Percentiles rank a stretch among this genome's conserved stretches.
These are phyloP conservation scores for Steinernema hermaphroditum DNA, from an alignment of 2,888 invertebrate genomes.

Conservation along the genomic window DNA sequence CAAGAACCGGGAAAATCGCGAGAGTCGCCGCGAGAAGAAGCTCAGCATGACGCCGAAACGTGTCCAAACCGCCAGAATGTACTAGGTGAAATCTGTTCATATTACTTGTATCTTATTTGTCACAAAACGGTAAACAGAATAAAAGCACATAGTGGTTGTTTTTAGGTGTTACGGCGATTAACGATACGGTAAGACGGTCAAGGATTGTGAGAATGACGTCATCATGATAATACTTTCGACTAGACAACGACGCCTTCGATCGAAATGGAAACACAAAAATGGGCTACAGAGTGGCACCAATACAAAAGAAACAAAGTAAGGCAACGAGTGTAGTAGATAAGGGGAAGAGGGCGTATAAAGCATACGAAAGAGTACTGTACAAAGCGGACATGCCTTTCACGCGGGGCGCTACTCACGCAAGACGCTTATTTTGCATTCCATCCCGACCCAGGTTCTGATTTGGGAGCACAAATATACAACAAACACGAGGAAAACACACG, in stretches of 20 bases:
- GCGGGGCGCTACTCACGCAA: slow-evolving; percentile 21
- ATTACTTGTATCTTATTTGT: no score
- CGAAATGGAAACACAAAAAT: slow-evolving; percentile 31
- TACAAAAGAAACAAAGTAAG: neutral
- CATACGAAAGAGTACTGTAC: slow-evolving; percentile 1
- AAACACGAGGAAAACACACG: slow-evolving; percentile 65
- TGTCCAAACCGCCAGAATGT: no score
- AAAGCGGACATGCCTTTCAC: slow-evolving; percentile 27
- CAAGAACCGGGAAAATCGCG: slow-evolving; percentile 16
- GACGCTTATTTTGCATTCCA: slow-evolving; percentile 31
- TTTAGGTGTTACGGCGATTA: no score
- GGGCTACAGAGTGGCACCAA: slow-evolving; percentile 7
- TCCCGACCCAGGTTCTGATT: slow-evolving; percentile 24
- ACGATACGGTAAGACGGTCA: slow-evolving; percentile 2
- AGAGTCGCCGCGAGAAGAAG: slow-evolving; percentile 11
- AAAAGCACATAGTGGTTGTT: no score
- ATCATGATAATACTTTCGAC: slow-evolving; percentile 29
- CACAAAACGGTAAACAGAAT: no score
- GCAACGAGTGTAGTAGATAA: no score
- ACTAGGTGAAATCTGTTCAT: no score
- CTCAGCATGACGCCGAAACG: neutral
- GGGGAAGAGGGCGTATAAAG: neutral
- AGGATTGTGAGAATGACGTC: slow-evolving; percentile 24
- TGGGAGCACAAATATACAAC: slow-evolving; percentile 78
- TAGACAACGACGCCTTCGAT: slow-evolving; percentile 30